Percentiles rank a stretch among this genome's conserved stretches.
phyloP scores from a whole-genome alignment of 1,140 invertebrate genomes.

The Lerema accius region DNA sequence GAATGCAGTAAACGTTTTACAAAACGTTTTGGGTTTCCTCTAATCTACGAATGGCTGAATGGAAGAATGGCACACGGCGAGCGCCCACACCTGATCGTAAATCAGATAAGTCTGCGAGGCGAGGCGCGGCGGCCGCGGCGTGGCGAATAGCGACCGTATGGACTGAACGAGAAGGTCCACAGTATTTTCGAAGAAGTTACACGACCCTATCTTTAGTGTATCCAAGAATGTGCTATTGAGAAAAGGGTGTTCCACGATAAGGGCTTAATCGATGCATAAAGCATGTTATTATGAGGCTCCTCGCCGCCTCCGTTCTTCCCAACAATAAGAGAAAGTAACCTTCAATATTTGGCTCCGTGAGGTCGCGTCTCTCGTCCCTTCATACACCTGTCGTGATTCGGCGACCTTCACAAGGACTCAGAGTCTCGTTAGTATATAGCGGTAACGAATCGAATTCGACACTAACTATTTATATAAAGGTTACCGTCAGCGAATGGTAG shows the following conservation, averaged over 20 bases:
- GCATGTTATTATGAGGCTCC: slow-evolving; percentile 73
- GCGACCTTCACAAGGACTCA: slow-evolving; percentile 42
- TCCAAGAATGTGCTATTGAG: slow-evolving; percentile 66
- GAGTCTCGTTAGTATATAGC: slow-evolving; percentile 37
- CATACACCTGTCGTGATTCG: slow-evolving; percentile 69
- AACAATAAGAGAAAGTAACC: slow-evolving; percentile 52
- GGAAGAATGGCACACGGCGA: slow-evolving; percentile 53
- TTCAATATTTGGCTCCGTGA: slow-evolving; percentile 49
- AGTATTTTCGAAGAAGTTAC: slow-evolving; percentile 38
- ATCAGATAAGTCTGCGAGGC: slow-evolving; percentile 71
- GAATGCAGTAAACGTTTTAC: slow-evolving; percentile 13
- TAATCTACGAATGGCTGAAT: slow-evolving; percentile 66
- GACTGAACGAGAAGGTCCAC: slow-evolving; percentile 44
- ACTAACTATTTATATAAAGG: too few species aligned
- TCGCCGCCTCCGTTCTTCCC: slow-evolving; percentile 42
- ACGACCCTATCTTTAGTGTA: slow-evolving; percentile 55
- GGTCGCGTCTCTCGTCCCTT: slow-evolving; percentile 70
- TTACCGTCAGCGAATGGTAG: too few species aligned
- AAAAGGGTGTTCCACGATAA: slow-evolving; percentile 71
- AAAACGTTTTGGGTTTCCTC: slow-evolving; percentile 44
- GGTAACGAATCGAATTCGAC: not conserved
- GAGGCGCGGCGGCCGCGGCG: slow-evolving; percentile 17
- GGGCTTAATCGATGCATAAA: slow-evolving; percentile 75
- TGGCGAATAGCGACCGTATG: slow-evolving; percentile 51
- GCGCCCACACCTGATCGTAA: slow-evolving; percentile 67